Conservation (phyloP, 2,113 vertebrate genomes). For the Podiceps cristatus region DNA sequence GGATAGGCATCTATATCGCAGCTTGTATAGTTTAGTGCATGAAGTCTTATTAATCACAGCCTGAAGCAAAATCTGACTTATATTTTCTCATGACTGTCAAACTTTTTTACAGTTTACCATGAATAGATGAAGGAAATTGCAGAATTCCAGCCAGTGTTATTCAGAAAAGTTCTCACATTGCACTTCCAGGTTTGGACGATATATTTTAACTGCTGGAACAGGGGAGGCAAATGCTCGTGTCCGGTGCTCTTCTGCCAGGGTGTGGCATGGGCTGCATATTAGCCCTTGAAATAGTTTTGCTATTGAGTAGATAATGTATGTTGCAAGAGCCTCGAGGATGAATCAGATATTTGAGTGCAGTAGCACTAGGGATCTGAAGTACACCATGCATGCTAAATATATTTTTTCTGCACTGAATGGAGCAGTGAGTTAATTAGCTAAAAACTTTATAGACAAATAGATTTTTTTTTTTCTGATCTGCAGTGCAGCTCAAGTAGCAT, state of each 20-base stretch:
- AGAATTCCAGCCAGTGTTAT: background rate
- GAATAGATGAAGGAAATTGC: background rate
- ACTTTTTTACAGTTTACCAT: background rate
- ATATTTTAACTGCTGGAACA: background rate
- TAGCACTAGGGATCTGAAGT: background rate
- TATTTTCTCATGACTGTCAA: background rate
- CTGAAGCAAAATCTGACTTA: background rate
- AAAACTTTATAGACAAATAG: background rate
- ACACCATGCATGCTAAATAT: background rate
- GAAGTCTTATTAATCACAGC: background rate
- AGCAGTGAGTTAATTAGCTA: background rate
- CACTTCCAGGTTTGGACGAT: background rate
- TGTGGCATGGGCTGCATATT: background rate
- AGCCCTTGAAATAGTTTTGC: background rate
- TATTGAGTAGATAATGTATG: background rate
- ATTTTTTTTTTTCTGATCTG: background rate
- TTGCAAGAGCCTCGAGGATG: background rate
- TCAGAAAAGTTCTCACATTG: background rate
- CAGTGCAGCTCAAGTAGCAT: background rate
- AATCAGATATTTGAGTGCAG: background rate
- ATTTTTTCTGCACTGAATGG: background rate
- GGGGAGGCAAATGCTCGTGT: background rate
- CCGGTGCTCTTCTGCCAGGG: background rate
- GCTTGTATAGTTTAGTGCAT: background rate
- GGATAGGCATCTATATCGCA: background rate